These are phyloP conservation scores for Acromyrmex heyeri DNA, from an alignment of 1,140 invertebrate genomes.

Conservation along the genomic window DNA sequence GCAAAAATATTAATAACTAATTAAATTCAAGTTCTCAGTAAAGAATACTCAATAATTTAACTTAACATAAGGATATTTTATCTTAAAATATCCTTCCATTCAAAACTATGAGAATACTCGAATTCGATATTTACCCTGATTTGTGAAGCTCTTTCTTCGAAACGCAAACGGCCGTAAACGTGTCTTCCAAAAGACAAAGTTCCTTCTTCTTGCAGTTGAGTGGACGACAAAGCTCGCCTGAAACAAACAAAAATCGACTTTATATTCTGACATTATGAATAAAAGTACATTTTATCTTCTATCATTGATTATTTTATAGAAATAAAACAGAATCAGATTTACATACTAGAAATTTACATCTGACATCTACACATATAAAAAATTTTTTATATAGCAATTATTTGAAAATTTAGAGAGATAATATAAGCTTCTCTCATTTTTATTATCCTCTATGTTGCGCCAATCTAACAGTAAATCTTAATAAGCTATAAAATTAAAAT, in stretches of 20 bases:
- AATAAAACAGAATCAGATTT: background rate
- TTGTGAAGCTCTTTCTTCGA: constrained; percentile 94
- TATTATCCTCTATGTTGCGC: background rate
- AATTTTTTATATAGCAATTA: background rate
- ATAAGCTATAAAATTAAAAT: background rate
- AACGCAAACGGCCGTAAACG: constrained; percentile 95
- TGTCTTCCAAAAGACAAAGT: constrained; percentile 94
- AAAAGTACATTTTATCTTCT: constrained; percentile 11
- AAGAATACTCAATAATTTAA: background rate
- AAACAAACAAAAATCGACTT: constrained; percentile 73
- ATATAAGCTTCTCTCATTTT: background rate
- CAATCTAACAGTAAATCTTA: background rate
- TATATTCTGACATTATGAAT: background rate
- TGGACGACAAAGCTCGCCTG: constrained; percentile 95
- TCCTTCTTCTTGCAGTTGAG: constrained; percentile 96
- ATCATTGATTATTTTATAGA: background rate
- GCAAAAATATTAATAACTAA: background rate
- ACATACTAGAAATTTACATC: background rate
- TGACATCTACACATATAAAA: background rate
- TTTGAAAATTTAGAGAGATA: background rate
- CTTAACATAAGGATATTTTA: background rate
- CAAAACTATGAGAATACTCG: constrained; percentile 1
- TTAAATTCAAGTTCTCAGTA: background rate
- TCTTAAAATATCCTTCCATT: background rate
- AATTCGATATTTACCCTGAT: constrained; percentile 89